Evolutionary conservation across 2,888 invertebrate genomes (phyloP).

Genomic region (Drosophila infuscata): DNA sequence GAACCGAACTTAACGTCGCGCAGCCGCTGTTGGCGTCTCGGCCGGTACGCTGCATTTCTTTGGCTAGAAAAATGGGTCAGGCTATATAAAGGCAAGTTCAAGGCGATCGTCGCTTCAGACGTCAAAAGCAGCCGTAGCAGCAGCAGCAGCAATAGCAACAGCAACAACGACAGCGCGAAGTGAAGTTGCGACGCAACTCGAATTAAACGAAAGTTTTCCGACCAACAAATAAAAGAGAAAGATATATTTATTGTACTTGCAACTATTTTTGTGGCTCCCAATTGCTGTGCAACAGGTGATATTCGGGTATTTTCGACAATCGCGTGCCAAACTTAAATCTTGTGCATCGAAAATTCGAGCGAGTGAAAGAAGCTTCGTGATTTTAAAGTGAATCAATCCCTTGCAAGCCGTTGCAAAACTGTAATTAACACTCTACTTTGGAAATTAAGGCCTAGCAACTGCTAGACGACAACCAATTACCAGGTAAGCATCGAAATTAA

Average conservation of each 20-base stretch:
- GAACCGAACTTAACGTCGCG: constrained; percentile 18
- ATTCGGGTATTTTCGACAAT: constrained; percentile 49
- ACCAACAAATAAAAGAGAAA: constrained; percentile 41
- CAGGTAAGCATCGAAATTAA: constrained; percentile 32
- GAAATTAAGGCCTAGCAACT: neutral
- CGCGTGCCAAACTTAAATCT: constrained; percentile 50
- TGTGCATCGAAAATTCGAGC: constrained; percentile 44
- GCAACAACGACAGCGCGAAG: constrained; percentile 65
- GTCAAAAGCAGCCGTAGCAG: constrained; percentile 75
- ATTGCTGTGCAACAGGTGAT: constrained; percentile 63
- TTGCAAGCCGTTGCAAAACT: constrained; percentile 11
- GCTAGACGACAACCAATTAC: neutral
- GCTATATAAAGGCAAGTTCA: constrained; percentile 93
- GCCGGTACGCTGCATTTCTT: constrained; percentile 67
- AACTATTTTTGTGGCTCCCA: constrained; percentile 13
- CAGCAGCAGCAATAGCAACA: constrained; percentile 45
- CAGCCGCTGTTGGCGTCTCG: constrained; percentile 24
- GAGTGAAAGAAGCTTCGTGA: constrained; percentile 36
- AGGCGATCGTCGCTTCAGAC: constrained; percentile 89
- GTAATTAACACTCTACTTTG: constrained; percentile 20
- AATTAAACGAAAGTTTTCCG: constrained; percentile 68
- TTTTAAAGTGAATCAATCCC: constrained; percentile 34
- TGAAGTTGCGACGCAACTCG: constrained; percentile 52
- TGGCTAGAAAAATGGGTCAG: constrained; percentile 89
- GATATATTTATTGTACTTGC: constrained; percentile 2